Conservation (phyloP, 2,888 invertebrate genomes). For the Euphydryas editha region DNA sequence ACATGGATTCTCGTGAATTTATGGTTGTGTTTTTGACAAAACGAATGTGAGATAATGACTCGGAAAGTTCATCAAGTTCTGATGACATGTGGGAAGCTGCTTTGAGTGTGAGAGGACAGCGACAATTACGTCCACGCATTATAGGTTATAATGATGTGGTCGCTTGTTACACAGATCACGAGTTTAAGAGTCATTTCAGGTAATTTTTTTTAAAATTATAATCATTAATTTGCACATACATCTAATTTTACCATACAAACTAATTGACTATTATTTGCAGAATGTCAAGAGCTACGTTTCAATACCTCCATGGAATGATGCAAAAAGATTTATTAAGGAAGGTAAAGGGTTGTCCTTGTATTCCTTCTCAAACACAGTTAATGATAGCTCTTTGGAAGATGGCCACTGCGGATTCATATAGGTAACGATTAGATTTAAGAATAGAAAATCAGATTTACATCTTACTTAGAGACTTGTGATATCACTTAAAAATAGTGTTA, state of each 20-base stretch:
- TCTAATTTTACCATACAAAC: background rate
- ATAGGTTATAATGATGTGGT: background rate
- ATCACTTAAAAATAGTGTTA: background rate
- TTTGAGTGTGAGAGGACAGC: background rate
- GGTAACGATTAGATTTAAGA: background rate
- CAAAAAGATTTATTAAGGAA: slow-evolving; percentile 2
- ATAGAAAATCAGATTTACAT: background rate
- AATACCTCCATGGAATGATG: background rate
- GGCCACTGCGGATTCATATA: slow-evolving; percentile 9
- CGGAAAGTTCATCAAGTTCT: no score
- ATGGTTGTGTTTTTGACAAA: no score
- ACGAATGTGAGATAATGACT: background rate
- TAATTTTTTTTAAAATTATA: background rate
- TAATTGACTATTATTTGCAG: background rate
- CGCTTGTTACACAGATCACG: background rate
- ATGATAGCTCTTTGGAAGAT: slow-evolving; percentile 13
- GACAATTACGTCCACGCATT: background rate
- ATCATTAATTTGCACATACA: background rate
- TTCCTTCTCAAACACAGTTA: slow-evolving; percentile 8
- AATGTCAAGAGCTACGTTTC: slow-evolving; percentile 7
- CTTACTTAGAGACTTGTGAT: background rate
- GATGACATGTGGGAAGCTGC: no score
- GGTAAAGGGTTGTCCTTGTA: background rate
- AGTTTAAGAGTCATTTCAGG: background rate
- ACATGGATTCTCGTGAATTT: no score